Base-by-base conservation (phyloP, 2,888 invertebrate species). In the Abrostola triplasia region DNA sequence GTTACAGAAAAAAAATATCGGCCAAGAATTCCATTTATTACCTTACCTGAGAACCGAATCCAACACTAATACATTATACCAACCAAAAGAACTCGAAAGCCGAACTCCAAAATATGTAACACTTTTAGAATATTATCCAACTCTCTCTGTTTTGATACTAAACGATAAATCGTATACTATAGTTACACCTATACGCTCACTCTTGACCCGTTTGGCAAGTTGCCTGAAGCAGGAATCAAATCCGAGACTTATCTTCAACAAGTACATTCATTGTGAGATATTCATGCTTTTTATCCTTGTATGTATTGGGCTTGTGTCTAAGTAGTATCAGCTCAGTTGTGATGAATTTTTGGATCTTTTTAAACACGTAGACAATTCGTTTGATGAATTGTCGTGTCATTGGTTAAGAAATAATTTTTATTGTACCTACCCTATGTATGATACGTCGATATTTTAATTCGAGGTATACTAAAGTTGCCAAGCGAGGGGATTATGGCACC, bases 201-300 rank as follows among this genome's bases (percentile, higher is more conserved):
- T 24, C 36, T 37, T 37, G 38, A 36, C 38, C 44, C 24, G 24
- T 13, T 47, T 47, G 44, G 44, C 44, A 47, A 13, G 9, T 6
- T 47, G 44, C 44, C 44, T 47, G 24, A 24, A 47, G 24, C 44
- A 47, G 44, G 44, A 47, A 47, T 47, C 44, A 47, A 47, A 47
- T 47, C 44, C 24, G 44, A 47, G 44, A 47, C 44, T 47, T 47
- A 47, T 24, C 44, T 47, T 24, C 8, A 5, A 9, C 24, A 9
- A 24, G 44, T 47, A 24, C 44, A 13, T 47, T 47, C 24, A 47
- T 47, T 47, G 44, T 13, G 13, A 24, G 9, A 10, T 9, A 47
- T 47, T 9, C 24, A 24, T 24, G 24, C 24, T 4, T 24, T 40
- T 40, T 7, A 9, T 13, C 44, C 44, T 47, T 24, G 44, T 0